Conservation (phyloP, 1,140 invertebrate genomes). For the Paralvinella palmiformis region DNA sequence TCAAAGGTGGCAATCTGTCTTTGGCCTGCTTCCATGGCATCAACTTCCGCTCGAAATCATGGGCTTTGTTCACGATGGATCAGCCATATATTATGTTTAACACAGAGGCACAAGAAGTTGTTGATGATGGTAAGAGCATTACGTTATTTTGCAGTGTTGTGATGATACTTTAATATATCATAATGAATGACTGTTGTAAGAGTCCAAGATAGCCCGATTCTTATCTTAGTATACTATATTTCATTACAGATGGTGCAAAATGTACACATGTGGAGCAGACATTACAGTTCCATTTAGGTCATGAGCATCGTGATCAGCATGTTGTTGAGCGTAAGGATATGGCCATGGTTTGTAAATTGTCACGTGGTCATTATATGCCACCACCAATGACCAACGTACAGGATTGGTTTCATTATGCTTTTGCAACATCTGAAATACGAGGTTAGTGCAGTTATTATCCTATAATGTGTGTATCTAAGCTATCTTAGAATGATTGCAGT, state of each 20-base stretch:
- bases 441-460: slow-evolving; percentile 55
- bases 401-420: slow-evolving; percentile 96
- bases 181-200: not conserved
- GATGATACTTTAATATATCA: not conserved
- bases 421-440: slow-evolving; percentile 86
- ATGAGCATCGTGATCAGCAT: slow-evolving; percentile 50
- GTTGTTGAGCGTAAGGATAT: slow-evolving; percentile 65
- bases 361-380: slow-evolving; percentile 83
- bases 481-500: not conserved
- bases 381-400: slow-evolving; percentile 88
- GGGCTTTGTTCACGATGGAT: slow-evolving; percentile 90
- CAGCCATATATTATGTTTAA: slow-evolving; percentile 92
- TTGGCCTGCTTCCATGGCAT: slow-evolving; percentile 95
- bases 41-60: slow-evolving; percentile 87
- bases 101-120: slow-evolving; percentile 73
- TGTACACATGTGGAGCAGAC: slow-evolving; percentile 54
- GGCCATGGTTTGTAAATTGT: slow-evolving; percentile 87
- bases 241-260: not conserved
- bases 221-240: too few relatives aligned
- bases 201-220: too few relatives aligned
- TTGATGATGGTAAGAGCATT: slow-evolving; percentile 29
- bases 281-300: slow-evolving; percentile 80
- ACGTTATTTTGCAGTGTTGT: not conserved
- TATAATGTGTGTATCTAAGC: not conserved
- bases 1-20: slow-evolving; percentile 82